Evolutionary conservation across 2,888 invertebrate species (phyloP).

Genomic region (Tetramorium bicarinatum): DNA sequence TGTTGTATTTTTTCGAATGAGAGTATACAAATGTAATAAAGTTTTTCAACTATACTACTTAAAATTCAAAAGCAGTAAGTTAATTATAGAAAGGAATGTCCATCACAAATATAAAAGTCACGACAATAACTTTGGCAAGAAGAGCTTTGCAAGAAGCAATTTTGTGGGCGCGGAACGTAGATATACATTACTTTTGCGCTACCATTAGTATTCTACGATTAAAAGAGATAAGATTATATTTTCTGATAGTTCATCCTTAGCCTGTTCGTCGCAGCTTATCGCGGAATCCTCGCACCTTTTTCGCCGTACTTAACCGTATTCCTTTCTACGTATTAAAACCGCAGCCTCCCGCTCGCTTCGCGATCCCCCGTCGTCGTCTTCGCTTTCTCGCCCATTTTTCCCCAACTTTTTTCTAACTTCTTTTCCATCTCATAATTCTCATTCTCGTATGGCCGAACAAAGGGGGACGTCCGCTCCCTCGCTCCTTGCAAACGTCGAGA

Average conservation of each 20-base stretch:
- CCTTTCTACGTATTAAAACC: slow-evolving; percentile 50
- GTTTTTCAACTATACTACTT: slow-evolving; percentile 10
- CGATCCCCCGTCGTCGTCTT: neutral
- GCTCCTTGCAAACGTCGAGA: slow-evolving; percentile 48
- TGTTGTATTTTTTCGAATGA: neutral
- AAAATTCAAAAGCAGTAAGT: neutral
- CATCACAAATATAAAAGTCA: neutral
- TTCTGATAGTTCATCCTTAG: slow-evolving; percentile 33
- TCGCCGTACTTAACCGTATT: slow-evolving; percentile 48
- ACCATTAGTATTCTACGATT: slow-evolving; percentile 18
- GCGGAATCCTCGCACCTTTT: slow-evolving; percentile 28
- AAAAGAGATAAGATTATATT: slow-evolving; percentile 30
- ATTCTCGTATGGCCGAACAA: slow-evolving; percentile 56
- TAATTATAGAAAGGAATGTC: neutral
- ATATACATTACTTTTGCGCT: slow-evolving; percentile 7
- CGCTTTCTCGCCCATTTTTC: slow-evolving; percentile 37
- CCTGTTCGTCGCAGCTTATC: slow-evolving; percentile 7
- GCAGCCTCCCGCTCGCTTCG: neutral
- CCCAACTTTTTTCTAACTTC: slow-evolving; percentile 45
- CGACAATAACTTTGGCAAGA: neutral
- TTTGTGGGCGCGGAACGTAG: neutral
- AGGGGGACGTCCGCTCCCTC: slow-evolving; percentile 35
- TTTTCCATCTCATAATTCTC: slow-evolving; percentile 62
- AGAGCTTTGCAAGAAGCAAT: slow-evolving; percentile 11
- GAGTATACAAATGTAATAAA: neutral